Percentiles rank a stretch among this genome's conserved stretches.
Evolutionary conservation across 2,113 vertebrate genomes (phyloP).

Genomic region (Junco hyemalis): DNA sequence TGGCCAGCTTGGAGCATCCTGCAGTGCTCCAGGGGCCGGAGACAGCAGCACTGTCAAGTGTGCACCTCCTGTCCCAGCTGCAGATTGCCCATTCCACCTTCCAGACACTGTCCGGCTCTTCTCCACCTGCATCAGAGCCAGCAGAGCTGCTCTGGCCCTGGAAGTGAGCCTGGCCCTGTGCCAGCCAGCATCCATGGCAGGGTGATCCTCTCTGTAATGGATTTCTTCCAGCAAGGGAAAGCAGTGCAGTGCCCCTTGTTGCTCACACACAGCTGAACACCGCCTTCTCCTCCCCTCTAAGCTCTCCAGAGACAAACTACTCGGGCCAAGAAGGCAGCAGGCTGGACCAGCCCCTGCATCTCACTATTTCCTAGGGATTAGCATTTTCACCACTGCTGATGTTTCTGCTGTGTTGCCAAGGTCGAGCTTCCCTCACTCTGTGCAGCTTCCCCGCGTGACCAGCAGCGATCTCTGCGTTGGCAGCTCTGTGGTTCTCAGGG

Average conservation of each 20-base stretch:
- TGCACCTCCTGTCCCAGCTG: background rate
- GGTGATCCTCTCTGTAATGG: background rate
- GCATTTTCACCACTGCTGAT: background rate
- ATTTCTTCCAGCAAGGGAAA: background rate
- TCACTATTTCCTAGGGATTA: rapidly evolving
- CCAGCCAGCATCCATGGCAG: background rate
- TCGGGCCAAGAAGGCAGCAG: background rate
- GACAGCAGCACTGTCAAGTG: background rate
- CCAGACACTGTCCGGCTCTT: background rate
- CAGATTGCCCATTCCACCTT: background rate
- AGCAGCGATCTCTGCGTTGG: rapidly evolving
- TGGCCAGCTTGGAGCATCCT: background rate
- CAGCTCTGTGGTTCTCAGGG: background rate
- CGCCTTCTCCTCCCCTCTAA: background rate
- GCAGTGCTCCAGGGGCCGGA: rapidly evolving
- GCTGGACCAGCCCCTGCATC: background rate
- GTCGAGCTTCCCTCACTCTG: background rate
- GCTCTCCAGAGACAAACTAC: background rate
- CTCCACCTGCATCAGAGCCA: background rate
- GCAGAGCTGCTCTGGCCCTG: background rate
- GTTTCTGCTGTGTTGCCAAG: background rate
- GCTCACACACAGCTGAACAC: background rate
- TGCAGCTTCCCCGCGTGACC: background rate
- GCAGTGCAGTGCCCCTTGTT: background rate
- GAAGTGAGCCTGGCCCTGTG: background rate